These are phyloP conservation scores for Drosophila anomelani DNA, from an alignment of 2,888 invertebrate species.

Conservation along the genomic window DNA sequence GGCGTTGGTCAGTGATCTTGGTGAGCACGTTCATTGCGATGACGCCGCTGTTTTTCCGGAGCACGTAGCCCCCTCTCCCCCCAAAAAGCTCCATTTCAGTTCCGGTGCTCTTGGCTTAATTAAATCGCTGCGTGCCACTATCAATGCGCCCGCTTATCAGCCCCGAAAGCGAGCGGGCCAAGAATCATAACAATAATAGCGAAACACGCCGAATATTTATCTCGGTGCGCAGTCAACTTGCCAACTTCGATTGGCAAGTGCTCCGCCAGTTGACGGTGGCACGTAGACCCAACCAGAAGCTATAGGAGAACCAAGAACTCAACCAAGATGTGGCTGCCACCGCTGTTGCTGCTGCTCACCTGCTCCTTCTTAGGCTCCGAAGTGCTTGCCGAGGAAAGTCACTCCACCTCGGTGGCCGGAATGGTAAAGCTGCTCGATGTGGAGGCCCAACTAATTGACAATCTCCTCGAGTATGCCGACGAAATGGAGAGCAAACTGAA, in stretches of 20 bases:
- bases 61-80: conserved; percentile 11
- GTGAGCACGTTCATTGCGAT: conserved; percentile 23
- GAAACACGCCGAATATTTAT: conserved; percentile 45
- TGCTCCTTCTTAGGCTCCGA: not conserved
- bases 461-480: conserved; percentile 68
- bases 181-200: conserved; percentile 13
- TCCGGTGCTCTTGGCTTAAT: conserved; percentile 52
- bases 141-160: conserved; percentile 60
- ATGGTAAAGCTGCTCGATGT: conserved; percentile 73
- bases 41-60: conserved; percentile 13
- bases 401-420: conserved; percentile 78
- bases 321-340: conserved; percentile 42
- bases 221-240: conserved; percentile 46
- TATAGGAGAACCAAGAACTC: not conserved
- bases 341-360: conserved; percentile 26
- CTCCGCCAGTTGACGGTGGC: conserved; percentile 50
- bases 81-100: conserved; percentile 4
- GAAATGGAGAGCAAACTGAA: conserved; percentile 71
- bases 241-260: conserved; percentile 22
- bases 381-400: conserved; percentile 63
- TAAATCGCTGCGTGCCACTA: conserved; percentile 55
- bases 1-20: conserved; percentile 30
- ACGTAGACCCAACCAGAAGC: conserved; percentile 53
- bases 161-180: conserved; percentile 7
- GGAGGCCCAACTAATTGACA: conserved; percentile 70